Base-by-base conservation (phyloP, 1,140 invertebrate genomes). In the Heliconius eleuchia region DNA sequence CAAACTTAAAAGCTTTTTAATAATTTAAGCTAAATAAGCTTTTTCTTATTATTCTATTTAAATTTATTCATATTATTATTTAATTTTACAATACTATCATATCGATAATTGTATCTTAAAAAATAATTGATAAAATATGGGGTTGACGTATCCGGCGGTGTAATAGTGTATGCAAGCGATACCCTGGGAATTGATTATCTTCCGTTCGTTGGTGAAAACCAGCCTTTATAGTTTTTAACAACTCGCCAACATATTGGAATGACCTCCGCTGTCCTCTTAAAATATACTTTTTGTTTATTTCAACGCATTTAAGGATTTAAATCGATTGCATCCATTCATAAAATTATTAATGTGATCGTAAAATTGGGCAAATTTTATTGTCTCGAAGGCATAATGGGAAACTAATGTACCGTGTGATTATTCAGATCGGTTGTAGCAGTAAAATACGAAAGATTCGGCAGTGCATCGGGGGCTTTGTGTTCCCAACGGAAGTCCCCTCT, bases 351-450 rank as follows among this genome's bases (percentile, higher is more conserved):
- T 94, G 92, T 84, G 93, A 92, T 94, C 92, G 90, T 94, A 94
- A 94, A 94, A 93, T 93, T 92, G 93, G 89, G 91, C 91, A 93
- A 94, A 93, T 94, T 94, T 94, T 94, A 94, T 94, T 94, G 92
- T 94, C 91, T 93, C 90, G 92, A 88, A 93, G 91, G 88, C 89
- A 94, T 94, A 94, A 94, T 94, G 93, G 92, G 92, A 94, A 94
- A 93, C 93, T 94, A 94, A 94, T 94, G 93, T 94, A 93, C 86
- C 93, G 92, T 94, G 93, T 93, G 93, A 94, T 94, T 94, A 93
- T 94, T 93, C 93, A 94, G 91, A 92, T 93, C 87, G 89, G 88
- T 88, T 88, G 90, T 89, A 93, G 93, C 91, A 87, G 90, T 93
- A 93, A 93, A 93, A 92, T 93, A 92, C 89, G 89, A 87, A 86